phyloP scores from a whole-genome alignment of 1,140 invertebrate species.

The Marisa cornuarietis region DNA sequence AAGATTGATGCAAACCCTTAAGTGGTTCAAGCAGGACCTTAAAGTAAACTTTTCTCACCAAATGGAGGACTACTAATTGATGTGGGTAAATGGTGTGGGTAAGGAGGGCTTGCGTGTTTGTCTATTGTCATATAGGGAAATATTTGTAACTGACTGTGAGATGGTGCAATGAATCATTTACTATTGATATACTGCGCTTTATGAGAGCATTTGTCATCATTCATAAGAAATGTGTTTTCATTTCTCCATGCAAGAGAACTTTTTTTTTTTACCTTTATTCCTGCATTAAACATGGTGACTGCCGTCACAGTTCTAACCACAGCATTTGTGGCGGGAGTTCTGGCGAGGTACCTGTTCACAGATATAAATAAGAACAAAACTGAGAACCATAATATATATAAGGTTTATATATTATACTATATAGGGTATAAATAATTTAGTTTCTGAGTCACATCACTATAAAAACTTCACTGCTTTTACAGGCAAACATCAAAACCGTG shows the following conservation, averaged over 20 bases:
- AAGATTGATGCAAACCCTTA: too few species aligned
- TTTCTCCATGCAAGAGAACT: not conserved
- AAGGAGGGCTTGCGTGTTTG: too few species aligned
- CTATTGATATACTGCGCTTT: too few species aligned
- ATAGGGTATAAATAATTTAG: not conserved
- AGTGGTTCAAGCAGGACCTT: too few species aligned
- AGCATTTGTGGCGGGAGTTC: constrained; percentile 65
- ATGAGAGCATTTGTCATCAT: too few species aligned
- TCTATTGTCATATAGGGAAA: too few species aligned
- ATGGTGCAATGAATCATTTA: too few species aligned
- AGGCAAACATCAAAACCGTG: too few species aligned
- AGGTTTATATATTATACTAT: not conserved
- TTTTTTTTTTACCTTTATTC: constrained; percentile 64
- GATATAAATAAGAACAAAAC: not conserved
- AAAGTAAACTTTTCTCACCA: too few species aligned
- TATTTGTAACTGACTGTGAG: too few species aligned
- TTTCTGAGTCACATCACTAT: not conserved
- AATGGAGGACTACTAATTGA: too few species aligned
- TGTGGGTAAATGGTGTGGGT: too few species aligned
- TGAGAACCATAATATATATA: not conserved
- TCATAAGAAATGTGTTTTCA: not conserved
- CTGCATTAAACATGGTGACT: constrained; percentile 70
- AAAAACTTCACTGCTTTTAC: not conserved
- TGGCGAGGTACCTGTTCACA: constrained; percentile 63
- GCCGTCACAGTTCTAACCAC: constrained; percentile 70